These are phyloP conservation scores for Tor tambroides DNA, from an alignment of 2,113 vertebrate genomes.

Conservation along the genomic window DNA sequence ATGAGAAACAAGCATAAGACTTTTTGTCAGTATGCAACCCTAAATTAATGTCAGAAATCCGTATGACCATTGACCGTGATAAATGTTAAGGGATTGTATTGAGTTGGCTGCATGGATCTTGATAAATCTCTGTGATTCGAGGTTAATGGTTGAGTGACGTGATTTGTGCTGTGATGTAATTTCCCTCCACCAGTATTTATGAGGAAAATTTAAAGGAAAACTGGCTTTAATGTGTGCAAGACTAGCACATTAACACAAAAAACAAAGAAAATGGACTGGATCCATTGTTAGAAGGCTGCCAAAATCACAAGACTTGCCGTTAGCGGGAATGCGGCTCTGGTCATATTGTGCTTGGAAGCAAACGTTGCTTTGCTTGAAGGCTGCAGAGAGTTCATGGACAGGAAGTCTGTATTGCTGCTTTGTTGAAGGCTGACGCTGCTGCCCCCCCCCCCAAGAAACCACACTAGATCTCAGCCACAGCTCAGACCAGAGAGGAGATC, in stretches of 20 bases:
- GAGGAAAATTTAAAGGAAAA: conserved; percentile 26
- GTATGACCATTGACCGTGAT: neutral
- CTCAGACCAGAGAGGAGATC: conserved; percentile 28
- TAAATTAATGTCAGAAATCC: conserved; percentile 15
- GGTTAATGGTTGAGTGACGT: neutral
- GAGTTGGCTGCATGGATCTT: neutral
- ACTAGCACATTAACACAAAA: conserved; percentile 18
- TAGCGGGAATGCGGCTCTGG: conserved; percentile 43
- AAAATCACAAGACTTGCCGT: conserved; percentile 44
- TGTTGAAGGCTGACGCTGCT: conserved; percentile 57
- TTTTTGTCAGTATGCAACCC: conserved; percentile 27
- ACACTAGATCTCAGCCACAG: conserved; percentile 33
- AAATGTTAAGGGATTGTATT: neutral
- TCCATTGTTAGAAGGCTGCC: conserved; percentile 45
- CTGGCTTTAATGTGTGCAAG: conserved; percentile 5
- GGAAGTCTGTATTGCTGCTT: conserved; percentile 59
- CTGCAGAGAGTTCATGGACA: conserved; percentile 56
- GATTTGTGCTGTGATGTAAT: conserved; percentile 16
- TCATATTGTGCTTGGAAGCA: conserved; percentile 59
- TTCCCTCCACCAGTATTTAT: neutral
- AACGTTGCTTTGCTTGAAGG: conserved; percentile 51
- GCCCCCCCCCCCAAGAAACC: conserved; percentile 50
- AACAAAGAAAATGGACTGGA: conserved; percentile 16
- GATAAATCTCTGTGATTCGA: neutral
- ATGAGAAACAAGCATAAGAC: conserved; percentile 41